phyloP scores from a whole-genome alignment of 2,888 invertebrate genomes.

The Ferrisia virgata region DNA sequence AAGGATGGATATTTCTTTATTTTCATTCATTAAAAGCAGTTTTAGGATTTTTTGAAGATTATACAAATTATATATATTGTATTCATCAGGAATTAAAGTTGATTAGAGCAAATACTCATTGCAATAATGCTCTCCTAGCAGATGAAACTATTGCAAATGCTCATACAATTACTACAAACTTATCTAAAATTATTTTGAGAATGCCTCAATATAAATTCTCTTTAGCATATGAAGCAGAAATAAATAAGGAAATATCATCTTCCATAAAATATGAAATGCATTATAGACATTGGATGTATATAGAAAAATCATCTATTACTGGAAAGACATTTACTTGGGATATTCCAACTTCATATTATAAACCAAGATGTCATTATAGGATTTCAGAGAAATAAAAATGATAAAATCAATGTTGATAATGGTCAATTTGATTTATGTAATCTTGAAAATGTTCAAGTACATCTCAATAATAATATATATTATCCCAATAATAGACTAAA shows the following conservation, averaged over 20 bases:
- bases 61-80: constrained; percentile 14
- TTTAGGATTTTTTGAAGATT: background rate
- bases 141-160: background rate
- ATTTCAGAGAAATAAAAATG: constrained; percentile 24
- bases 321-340: constrained; percentile 20
- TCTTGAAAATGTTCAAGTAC: constrained; percentile 38
- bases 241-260: no score
- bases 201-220: constrained; percentile 31
- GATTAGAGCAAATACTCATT: constrained; percentile 33
- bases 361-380: constrained; percentile 24
- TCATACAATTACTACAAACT: constrained; percentile 31
- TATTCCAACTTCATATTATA: background rate
- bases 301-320: no score
- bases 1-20: background rate
- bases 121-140: background rate
- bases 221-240: constrained; percentile 14
- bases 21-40: background rate
- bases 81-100: constrained; percentile 22
- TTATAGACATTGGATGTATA: no score
- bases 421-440: constrained; percentile 36
- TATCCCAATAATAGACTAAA: constrained; percentile 22
- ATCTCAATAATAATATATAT: constrained; percentile 13
- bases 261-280: no score
- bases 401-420: constrained; percentile 31
- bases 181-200: constrained; percentile 29